Base-by-base conservation (phyloP, 2,797 vertebrate genomes). In the Emydoidea blandingii region DNA sequence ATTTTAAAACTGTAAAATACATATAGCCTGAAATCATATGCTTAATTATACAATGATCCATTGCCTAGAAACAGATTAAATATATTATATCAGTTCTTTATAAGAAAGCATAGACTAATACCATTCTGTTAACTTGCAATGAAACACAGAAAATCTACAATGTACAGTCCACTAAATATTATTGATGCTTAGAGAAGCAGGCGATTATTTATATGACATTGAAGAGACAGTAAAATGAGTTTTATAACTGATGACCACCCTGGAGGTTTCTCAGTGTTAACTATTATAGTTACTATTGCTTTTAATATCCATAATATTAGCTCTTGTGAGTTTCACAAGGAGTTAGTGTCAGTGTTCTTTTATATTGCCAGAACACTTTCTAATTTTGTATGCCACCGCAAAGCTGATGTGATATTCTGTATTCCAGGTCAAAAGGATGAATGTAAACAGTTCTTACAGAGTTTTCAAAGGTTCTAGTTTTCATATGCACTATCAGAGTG, bases 341-440 rank as follows among this genome's bases (percentile, higher is more conserved):
- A 1, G 2, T 57, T 0, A 78, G 27, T 31, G 7, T 25, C 29
- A 50, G 15, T 27, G 25, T 76, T 37, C 25, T 76, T 76, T 47
- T 41, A 47, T 27, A 29, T 25, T 44, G 23, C 41, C 6, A 47
- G 19, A 15, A 50, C 1, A 62, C 72, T 76, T 78, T 84, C n/a
- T 44, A 52, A 72, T 65, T 76, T 56, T 1, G 0, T 41, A 49
- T 6, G 0, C 31, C 78, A 41, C 44, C 21, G 49, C 23, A 52
- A 92, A 92, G 15, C 23, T 56, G 62, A 85, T 47, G 47, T 53
- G 3, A 81, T 85, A 82, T 91, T 44, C 7, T 37, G 23, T 85
- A 79, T 25, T 50, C n/a, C 6, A 25, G 57, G 54, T 37, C 6
- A 65, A 68, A n/a, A 86, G 65, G 50, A 79, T 49, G 56, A 86